Evolutionary conservation across 2,888 invertebrate species (phyloP), one percentile per base, ranked within the genome.

Genomic region (Tipula confusa): DNA sequence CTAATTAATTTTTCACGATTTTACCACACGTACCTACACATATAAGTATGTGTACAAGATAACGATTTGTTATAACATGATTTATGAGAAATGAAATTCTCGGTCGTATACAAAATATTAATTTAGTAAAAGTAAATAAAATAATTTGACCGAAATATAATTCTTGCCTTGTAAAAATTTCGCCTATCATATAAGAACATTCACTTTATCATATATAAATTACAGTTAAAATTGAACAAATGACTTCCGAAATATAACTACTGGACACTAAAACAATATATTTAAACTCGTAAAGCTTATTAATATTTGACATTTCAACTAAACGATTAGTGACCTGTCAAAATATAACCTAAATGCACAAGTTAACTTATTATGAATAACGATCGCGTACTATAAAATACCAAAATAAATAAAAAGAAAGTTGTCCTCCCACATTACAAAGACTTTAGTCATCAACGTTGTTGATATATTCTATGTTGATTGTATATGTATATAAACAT

Each of bases 361-460:
- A 24, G 64, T 64, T 64, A 24, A 64, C 64, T 18, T 64, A n/a
- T n/a, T n/a, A 24, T 64, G 24, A 64, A 24, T 33, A 11, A 64
- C 64, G 5, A 64, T 13, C 13, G 64, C 24, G 64, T 13, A 64
- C 64, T 24, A 43, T 43, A n/a, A n/a, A n/a, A n/a, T n/a, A n/a
- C n/a, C n/a, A n/a, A n/a, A n/a, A n/a, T n/a, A 64, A 64, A 64
- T 18, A 64, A 64, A n/a, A 89, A 87, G 89, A 88, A 88, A 89
- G 88, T 89, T 88, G 88, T 85, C 86, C 87, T 86, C 87, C 87
- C 86, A 87, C 87, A 87, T 87, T 87, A 86, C 86, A 24, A 64
- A 64, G 64, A 64, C 24, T 24, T 43, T 64, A 24, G 24, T 64
- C 64, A 64, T 24, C 64, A 64, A 2, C 24, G n/a, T n/a, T 24